Conservation (phyloP, 1,140 invertebrate genomes). For the Triops longicaudatus region DNA sequence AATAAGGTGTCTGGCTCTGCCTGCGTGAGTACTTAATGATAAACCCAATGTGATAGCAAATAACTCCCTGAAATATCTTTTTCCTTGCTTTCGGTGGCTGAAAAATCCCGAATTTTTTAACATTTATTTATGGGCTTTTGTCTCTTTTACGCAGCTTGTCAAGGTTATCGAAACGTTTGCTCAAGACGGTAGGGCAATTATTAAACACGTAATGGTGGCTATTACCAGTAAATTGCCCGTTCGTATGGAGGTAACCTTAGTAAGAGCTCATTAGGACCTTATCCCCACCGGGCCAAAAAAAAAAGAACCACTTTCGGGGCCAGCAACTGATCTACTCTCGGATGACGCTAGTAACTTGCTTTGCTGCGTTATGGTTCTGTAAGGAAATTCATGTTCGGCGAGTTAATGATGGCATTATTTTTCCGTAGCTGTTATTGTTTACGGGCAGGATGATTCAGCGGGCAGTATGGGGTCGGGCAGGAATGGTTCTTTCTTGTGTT, state of each 20-base stretch:
- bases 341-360: conserved; percentile 19
- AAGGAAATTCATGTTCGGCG: conserved; percentile 14
- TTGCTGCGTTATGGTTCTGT: background rate
- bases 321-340: background rate
- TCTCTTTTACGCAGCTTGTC: background rate
- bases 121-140: background rate
- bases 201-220: background rate
- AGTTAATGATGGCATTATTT: conserved; percentile 15
- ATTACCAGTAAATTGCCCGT: background rate
- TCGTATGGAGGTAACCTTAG: background rate
- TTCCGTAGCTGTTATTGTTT: background rate
- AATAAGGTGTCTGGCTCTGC: background rate
- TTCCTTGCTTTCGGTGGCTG: background rate
- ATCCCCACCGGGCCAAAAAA: background rate
- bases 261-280: conserved; percentile 18
- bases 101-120: background rate
- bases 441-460: background rate
- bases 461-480: background rate
- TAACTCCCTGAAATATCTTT: background rate
- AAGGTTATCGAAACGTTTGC: conserved; percentile 2
- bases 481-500: background rate
- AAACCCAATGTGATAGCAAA: background rate
- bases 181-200: background rate
- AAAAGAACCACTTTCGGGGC: background rate
- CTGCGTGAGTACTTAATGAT: background rate